A percentile compares a stretch with the other conserved stretches of the same genome.
Conservation (phyloP, 2,797 vertebrate genomes). For the Lateolabrax maculatus region DNA sequence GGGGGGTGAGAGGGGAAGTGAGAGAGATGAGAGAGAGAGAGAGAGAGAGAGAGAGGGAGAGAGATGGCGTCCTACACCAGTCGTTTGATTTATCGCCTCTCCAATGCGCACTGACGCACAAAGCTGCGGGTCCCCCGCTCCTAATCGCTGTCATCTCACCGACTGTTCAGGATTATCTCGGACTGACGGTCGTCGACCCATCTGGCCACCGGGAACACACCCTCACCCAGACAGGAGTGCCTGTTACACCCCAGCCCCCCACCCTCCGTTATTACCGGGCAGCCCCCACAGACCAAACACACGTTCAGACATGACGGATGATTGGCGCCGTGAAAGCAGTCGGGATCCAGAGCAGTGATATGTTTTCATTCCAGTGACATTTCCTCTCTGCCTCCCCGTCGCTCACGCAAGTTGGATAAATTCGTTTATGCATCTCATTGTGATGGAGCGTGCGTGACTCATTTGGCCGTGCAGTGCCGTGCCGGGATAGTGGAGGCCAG, state of each 20-base stretch:
- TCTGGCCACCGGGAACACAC: conserved; percentile 51
- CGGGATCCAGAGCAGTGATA: conserved; percentile 33
- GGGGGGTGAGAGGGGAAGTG: not conserved
- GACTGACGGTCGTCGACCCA: conserved; percentile 53
- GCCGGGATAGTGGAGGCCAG: conserved; percentile 6
- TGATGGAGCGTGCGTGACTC: conserved; percentile 43
- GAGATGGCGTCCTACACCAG: conserved; percentile 62
- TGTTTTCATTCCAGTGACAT: conserved; percentile 36
- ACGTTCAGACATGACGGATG: conserved; percentile 43
- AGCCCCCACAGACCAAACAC: conserved; percentile 38
- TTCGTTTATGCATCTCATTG: conserved; percentile 37
- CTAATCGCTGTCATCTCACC: conserved; percentile 67
- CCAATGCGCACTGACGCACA: conserved; percentile 80
- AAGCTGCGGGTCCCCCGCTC: conserved; percentile 68
- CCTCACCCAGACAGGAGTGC: conserved; percentile 13
- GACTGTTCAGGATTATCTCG: conserved; percentile 59
- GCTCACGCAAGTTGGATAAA: conserved; percentile 14
- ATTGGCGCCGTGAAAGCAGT: conserved; percentile 25
- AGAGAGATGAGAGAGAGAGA: conserved; percentile 9
- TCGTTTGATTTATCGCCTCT: conserved; percentile 80
- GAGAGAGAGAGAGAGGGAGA: conserved; percentile 31
- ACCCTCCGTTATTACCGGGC: not conserved
- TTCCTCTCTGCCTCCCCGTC: conserved; percentile 4
- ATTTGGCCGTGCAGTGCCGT: conserved; percentile 12
- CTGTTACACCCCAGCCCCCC: not conserved